Percentiles rank a stretch among this genome's conserved stretches.
Evolutionary conservation across 2,888 invertebrate species (phyloP).

Genomic region (Bibio marci): DNA sequence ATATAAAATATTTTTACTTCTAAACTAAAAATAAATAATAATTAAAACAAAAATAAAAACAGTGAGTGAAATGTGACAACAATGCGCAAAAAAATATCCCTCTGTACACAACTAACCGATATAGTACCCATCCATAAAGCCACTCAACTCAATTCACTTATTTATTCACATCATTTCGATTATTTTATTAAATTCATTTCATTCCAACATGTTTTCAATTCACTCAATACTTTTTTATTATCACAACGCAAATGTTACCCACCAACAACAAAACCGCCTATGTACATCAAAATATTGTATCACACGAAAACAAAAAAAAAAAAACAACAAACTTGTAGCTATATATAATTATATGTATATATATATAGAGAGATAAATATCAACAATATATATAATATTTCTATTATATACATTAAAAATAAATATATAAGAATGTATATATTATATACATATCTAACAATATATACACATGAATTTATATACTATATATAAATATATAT

Average conservation of each 20-base stretch:
- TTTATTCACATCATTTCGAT: neutral
- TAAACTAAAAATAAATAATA: neutral
- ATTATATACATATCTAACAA: too few relatives aligned
- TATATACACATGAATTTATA: too few relatives aligned
- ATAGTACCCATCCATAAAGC: too few relatives aligned
- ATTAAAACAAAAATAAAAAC: neutral
- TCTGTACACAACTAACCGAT: too few relatives aligned
- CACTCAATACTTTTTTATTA: neutral
- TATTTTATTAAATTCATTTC: conserved; percentile 2
- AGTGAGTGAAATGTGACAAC: conserved; percentile 1
- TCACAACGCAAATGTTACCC: neutral
- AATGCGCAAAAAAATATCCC: too few relatives aligned
- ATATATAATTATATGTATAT: too few relatives aligned
- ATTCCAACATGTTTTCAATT: conserved; percentile 4
- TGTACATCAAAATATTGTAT: neutral
- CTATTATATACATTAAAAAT: too few relatives aligned
- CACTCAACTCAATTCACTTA: too few relatives aligned
- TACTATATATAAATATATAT: neutral
- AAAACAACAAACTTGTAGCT: conserved; percentile 1
- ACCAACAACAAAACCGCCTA: neutral
- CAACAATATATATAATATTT: too few relatives aligned
- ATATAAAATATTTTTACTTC: neutral
- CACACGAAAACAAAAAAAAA: neutral
- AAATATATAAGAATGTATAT: too few relatives aligned
- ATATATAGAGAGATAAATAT: too few relatives aligned